Evolutionary conservation across 2,888 invertebrate genomes (phyloP).

Genomic region (Hoplodrina blanda): DNA sequence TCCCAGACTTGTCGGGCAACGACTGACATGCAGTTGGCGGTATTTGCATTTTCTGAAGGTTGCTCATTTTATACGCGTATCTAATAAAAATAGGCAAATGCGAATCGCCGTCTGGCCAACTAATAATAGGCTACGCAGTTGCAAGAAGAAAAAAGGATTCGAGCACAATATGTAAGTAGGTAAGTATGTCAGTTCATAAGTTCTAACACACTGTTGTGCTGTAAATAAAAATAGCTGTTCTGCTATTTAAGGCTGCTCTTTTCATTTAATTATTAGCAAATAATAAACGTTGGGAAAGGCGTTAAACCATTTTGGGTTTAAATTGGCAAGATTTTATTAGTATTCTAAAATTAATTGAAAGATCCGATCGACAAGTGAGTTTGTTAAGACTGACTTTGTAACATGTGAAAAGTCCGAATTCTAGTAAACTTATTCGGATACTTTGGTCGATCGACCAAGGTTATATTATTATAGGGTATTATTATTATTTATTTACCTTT

Average conservation of each 20-base stretch:
- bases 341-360: neutral
- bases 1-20: slow-evolving; percentile 59
- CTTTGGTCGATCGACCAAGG: neutral
- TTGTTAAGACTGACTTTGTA: too few relatives aligned
- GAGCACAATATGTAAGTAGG: neutral
- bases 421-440: neutral
- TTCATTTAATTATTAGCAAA: neutral
- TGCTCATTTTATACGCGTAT: slow-evolving; percentile 50
- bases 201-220: neutral
- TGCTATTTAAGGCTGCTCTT: slow-evolving; percentile 8
- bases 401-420: neutral
- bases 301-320: neutral
- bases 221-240: neutral
- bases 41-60: slow-evolving; percentile 65
- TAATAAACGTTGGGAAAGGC: neutral
- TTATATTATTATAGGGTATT: too few relatives aligned
- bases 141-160: neutral
- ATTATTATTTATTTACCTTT: too few relatives aligned
- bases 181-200: neutral
- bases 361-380: neutral
- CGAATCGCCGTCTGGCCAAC: slow-evolving; percentile 9
- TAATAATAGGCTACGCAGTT: slow-evolving; percentile 22
- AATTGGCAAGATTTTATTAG: neutral
- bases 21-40: slow-evolving; percentile 62
- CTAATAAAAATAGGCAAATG: slow-evolving; percentile 45